Evolutionary conservation across 1,140 invertebrate genomes (phyloP), one percentile per base, ranked within the genome.

Genomic region (Muscidifurax raptorellus): DNA sequence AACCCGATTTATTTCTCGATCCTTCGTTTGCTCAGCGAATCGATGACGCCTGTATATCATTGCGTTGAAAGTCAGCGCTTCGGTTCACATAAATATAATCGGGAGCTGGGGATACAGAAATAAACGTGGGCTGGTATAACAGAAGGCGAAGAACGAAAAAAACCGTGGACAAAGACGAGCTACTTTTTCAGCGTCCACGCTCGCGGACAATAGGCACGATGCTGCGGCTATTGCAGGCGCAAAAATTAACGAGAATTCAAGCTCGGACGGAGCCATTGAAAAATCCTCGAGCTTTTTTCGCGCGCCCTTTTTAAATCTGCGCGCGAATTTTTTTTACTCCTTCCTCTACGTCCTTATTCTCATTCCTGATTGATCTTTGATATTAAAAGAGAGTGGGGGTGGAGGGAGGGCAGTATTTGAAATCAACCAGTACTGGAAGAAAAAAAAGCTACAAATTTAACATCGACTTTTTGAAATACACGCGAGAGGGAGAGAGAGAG

Each of bases 161-260:
- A 59, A 59, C 4, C 22, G 15, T 59, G 22, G 52, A 59, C 52
- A 59, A 59, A 59, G 52, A 59, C 52, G 18, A 9, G 52, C 52
- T 59, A 59, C 52, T 59, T 59, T 59, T 59, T 59, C 52, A 59
- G 52, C 52, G 52, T 18, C 18, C 13, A 52, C 18, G 47, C 47
- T 67, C 64, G 64, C n/a, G 27, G 3, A 69, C 66, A 69, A 69
- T 69, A 28, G 66, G 12, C 18, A 27, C 6, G 66, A 69, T 2
- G 25, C 27, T 10, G n/a, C n/a, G 28, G 27, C 66, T 59, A 59
- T n/a, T 32, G 71, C 91, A n/a, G 71, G 32, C 3, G 91, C 91
- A 91, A 91, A 92, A 92, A 92, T 92, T 92, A 92, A 92, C 91
- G 91, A 92, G 91, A 91, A 92, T 92, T 92, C 91, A 92, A 91